phyloP scores from a whole-genome alignment of 2,888 invertebrate genomes.

The Caenorhabditis imperialis region DNA sequence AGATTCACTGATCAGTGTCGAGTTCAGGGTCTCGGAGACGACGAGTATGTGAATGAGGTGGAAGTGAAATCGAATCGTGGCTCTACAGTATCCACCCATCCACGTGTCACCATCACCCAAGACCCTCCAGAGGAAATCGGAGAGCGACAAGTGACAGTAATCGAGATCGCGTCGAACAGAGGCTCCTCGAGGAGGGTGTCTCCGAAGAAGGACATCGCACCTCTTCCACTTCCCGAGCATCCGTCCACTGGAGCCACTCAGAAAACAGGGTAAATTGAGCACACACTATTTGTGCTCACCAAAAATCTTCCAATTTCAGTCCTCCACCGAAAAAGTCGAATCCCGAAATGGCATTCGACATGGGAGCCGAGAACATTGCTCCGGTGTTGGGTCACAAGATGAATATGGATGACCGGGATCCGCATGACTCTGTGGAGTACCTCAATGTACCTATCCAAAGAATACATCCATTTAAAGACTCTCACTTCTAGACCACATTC shows the following conservation, averaged over 20 bases:
- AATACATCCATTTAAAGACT: too few relatives aligned
- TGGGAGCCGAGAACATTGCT: conserved; percentile 14
- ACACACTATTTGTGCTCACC: conserved; percentile 1
- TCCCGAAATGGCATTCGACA: conserved; percentile 34
- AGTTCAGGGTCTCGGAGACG: neutral
- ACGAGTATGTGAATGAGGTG: neutral
- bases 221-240: conserved; percentile 34
- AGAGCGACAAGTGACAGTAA: conserved; percentile 32
- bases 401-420: conserved; percentile 50
- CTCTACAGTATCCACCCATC: conserved; percentile 14
- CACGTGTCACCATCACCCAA: conserved; percentile 32
- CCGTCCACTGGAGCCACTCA: conserved; percentile 15
- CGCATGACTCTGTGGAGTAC: conserved; percentile 20
- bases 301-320: too few relatives aligned
- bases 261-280: neutral
- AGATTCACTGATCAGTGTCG: too few relatives aligned
- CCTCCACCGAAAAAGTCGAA: neutral
- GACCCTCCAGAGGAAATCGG: conserved; percentile 6
- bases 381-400: conserved; percentile 33
- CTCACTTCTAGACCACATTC: conserved; percentile 50
- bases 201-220: conserved; percentile 4
- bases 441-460: conserved; percentile 26
- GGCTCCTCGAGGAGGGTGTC: conserved; percentile 22
- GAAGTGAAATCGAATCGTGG: conserved; percentile 19
- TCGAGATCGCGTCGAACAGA: conserved; percentile 27